phyloP scores from a whole-genome alignment of 2,888 invertebrate genomes.

The Scelioninae gen. 1 region DNA sequence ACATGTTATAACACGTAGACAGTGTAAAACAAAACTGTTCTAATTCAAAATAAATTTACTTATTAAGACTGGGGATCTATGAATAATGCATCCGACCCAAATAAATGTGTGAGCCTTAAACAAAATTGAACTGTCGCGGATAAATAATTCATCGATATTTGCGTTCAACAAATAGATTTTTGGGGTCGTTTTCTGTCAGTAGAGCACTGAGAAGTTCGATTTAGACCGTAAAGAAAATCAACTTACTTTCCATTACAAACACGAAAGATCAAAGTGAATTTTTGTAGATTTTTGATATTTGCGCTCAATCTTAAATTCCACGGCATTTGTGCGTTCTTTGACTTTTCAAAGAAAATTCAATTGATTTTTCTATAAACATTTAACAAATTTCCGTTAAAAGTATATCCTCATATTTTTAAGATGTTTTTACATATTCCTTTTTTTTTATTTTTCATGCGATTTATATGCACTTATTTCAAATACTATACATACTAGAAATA shows the following conservation, averaged over 20 bases:
- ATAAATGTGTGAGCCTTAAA: conserved; percentile 35
- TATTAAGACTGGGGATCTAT: conserved; percentile 29
- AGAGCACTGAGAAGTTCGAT: conserved; percentile 10
- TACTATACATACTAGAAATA: too few species aligned
- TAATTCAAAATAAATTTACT: conserved; percentile 44
- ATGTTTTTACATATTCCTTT: too few species aligned
- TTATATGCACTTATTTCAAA: too few species aligned
- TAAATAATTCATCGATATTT: conserved; percentile 57
- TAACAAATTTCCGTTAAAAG: too few species aligned
- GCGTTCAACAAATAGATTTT: conserved; percentile 48
- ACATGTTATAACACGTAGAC: not conserved
- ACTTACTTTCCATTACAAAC: conserved; percentile 37
- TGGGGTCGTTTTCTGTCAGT: conserved; percentile 20
- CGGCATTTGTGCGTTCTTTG: not conserved
- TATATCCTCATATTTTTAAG: too few species aligned
- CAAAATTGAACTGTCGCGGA: conserved; percentile 36
- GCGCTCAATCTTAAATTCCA: conserved; percentile 15
- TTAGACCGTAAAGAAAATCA: conserved; percentile 34
- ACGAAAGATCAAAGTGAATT: conserved; percentile 27
- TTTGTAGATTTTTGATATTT: conserved; percentile 35
- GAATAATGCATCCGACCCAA: conserved; percentile 43
- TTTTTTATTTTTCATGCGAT: too few species aligned
- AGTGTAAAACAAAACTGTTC: conserved; percentile 4
- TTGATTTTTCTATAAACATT: too few species aligned
- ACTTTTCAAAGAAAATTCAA: too few species aligned